These are phyloP conservation scores for Cygnus olor DNA, from an alignment of 2,797 vertebrate genomes.

Conservation along the genomic window DNA sequence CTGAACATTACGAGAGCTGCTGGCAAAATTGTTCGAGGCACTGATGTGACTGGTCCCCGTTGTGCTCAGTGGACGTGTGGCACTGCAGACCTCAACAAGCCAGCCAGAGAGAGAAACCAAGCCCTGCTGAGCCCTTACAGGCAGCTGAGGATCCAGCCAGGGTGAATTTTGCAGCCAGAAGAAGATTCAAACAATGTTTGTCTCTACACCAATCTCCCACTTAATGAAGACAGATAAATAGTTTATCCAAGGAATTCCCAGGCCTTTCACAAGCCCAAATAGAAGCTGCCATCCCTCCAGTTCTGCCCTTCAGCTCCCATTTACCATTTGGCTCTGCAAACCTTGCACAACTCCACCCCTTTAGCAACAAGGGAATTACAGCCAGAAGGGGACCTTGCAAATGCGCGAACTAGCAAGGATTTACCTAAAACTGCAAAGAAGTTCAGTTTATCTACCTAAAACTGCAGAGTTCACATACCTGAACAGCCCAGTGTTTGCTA, in stretches of 20 bases:
- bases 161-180: neutral
- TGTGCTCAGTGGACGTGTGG: neutral
- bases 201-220: neutral
- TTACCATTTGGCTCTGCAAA: neutral
- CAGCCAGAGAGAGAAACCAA: neutral
- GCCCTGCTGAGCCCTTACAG: neutral
- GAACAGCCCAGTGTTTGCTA: neutral
- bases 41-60: neutral
- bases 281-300: neutral
- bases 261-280: neutral
- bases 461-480: neutral
- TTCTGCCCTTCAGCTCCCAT: neutral
- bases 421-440: neutral
- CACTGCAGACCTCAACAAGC: neutral
- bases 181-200: neutral
- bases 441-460: neutral
- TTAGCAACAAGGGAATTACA: neutral
- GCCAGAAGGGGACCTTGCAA: neutral
- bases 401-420: fast-evolving
- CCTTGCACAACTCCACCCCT: neutral
- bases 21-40: neutral
- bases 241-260: neutral
- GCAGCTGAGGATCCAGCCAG: neutral
- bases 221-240: neutral
- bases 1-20: neutral